Percentiles rank a stretch among this genome's conserved stretches.
These are phyloP conservation scores for Gobius niger DNA, from an alignment of 2,113 vertebrate genomes.

Conservation along the genomic window DNA sequence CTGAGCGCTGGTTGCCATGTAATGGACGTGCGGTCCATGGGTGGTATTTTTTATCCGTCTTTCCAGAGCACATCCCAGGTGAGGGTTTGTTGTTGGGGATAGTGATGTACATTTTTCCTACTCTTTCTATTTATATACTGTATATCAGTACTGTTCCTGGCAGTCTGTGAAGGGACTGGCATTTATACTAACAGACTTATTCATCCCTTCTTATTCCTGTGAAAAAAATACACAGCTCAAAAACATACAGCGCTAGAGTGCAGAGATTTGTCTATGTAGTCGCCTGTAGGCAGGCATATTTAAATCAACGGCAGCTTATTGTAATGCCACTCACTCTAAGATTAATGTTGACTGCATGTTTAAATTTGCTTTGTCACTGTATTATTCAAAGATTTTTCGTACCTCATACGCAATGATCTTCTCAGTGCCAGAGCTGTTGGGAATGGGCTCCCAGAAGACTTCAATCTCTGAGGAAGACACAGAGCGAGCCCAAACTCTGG, in stretches of 20 bases:
- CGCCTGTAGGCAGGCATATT: slow-evolving; percentile 29
- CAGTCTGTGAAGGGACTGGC: slow-evolving; percentile 32
- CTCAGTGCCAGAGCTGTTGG: slow-evolving; percentile 74
- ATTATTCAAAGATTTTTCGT: slow-evolving; percentile 40
- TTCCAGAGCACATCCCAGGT: slow-evolving; percentile 34
- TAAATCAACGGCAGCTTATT: slow-evolving; percentile 38
- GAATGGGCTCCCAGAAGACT: slow-evolving; percentile 84
- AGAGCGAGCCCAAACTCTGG: slow-evolving; percentile 70
- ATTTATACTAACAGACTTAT: slow-evolving; percentile 47
- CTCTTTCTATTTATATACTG: slow-evolving; percentile 44
- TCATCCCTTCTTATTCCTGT: slow-evolving; percentile 49
- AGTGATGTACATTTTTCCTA: slow-evolving; percentile 64
- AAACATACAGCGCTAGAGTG: slow-evolving; percentile 23
- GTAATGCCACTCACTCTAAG: slow-evolving; percentile 36
- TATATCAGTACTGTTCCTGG: slow-evolving; percentile 43
- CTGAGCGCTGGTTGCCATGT: slow-evolving; percentile 12
- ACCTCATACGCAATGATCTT: slow-evolving; percentile 88
- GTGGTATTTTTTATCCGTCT: slow-evolving; percentile 45
- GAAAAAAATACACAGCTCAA: slow-evolving; percentile 40
- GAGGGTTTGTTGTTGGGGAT: slow-evolving; percentile 45
- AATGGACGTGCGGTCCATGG: slow-evolving; percentile 29
- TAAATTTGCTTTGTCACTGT: slow-evolving; percentile 18
- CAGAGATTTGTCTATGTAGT: slow-evolving; percentile 43
- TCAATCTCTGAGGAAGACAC: slow-evolving; percentile 82
- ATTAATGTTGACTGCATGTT: slow-evolving; percentile 30